phyloP scores from a whole-genome alignment of 2,113 vertebrate genomes.

The Elanus axillaris region DNA sequence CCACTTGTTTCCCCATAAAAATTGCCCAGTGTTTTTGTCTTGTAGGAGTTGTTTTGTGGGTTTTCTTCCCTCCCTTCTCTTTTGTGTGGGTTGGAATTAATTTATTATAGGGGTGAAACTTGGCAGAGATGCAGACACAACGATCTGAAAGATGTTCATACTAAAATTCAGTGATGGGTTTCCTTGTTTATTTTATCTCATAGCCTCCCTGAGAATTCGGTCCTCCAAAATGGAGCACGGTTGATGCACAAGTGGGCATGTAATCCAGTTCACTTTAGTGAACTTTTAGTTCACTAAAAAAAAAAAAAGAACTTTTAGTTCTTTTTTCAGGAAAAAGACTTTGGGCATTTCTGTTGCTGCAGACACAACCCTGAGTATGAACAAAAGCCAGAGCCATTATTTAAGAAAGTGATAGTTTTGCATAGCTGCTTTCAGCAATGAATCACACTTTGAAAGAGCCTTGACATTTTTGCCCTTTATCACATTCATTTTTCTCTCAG shows the following conservation, averaged over 20 bases:
- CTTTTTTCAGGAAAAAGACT: background rate
- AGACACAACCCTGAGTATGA: background rate
- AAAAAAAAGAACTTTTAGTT: too few species aligned
- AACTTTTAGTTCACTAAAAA: too few species aligned
- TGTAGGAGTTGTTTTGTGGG: background rate
- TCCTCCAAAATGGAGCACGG: background rate
- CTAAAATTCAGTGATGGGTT: background rate
- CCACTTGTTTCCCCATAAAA: constrained; percentile 3
- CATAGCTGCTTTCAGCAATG: background rate
- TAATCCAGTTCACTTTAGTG: background rate
- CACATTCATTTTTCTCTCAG: background rate
- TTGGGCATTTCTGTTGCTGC: background rate
- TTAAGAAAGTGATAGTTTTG: background rate
- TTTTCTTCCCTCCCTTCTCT: background rate
- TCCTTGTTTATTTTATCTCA: constrained; percentile 27
- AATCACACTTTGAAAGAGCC: background rate
- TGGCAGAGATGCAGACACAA: constrained; percentile 22
- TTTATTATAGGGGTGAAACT: constrained; percentile 3
- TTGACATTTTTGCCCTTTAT: background rate
- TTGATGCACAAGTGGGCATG: background rate
- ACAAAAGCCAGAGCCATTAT: background rate
- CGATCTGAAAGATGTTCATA: constrained; percentile 3
- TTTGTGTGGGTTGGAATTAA: constrained; percentile 4
- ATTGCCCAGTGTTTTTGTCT: background rate
- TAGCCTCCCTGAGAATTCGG: background rate